Evolutionary conservation across 2,113 vertebrate genomes (phyloP).

Genomic region (Ictidomys tridecemlineatus): DNA sequence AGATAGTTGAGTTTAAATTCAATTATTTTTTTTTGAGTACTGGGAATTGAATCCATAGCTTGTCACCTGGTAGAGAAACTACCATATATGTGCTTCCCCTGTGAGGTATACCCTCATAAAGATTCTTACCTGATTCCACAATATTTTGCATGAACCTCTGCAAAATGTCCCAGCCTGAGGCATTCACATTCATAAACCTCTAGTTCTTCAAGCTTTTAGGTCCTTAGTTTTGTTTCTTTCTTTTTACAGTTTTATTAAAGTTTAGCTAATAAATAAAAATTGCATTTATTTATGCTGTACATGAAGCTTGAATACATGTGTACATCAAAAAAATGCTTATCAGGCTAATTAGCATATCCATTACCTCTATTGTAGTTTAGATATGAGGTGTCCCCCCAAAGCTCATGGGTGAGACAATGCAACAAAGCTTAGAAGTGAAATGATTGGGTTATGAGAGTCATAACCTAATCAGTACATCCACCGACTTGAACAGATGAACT

Average conservation of each 20-base stretch:
- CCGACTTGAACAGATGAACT: too few species aligned
- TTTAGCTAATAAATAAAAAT: not conserved
- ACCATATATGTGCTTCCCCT: conserved; percentile 3
- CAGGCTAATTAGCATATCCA: not conserved
- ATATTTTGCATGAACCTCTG: not conserved
- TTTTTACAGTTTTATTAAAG: not conserved
- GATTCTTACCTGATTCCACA: not conserved
- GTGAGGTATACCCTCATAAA: conserved; percentile 35
- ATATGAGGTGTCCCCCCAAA: too few species aligned
- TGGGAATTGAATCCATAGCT: too few species aligned
- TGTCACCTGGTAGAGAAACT: too few species aligned
- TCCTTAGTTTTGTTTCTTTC: not conserved
- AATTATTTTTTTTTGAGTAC: too few species aligned
- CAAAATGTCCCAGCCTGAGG: conserved; percentile 14
- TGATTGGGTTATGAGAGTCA: too few species aligned
- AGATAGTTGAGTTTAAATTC: not conserved
- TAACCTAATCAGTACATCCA: too few species aligned
- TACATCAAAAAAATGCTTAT: not conserved
- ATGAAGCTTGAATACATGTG: not conserved
- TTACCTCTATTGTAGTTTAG: not conserved
- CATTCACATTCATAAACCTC: conserved; percentile 27
- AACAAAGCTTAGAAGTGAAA: too few species aligned
- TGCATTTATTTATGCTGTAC: not conserved
- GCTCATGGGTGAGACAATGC: too few species aligned
- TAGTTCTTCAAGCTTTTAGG: conserved; percentile 46